These are phyloP conservation scores for Tuberolachnus salignus DNA, from an alignment of 2,888 invertebrate genomes.

Conservation along the genomic window DNA sequence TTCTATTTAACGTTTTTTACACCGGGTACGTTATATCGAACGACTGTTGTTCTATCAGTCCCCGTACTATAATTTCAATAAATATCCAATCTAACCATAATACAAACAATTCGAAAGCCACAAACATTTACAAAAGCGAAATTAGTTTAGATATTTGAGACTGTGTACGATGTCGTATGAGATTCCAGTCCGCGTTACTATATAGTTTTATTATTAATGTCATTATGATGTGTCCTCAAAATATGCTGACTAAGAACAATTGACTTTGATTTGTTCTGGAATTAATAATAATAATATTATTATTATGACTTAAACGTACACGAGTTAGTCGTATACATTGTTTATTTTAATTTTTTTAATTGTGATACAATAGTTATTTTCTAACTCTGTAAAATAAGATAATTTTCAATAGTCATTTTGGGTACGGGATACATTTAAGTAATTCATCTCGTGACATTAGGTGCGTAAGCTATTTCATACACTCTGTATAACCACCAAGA, in stretches of 20 bases:
- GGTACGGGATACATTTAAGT: background rate
- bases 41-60: too few relatives aligned
- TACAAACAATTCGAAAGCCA: too few relatives aligned
- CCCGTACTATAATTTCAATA: background rate
- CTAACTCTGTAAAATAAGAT: background rate
- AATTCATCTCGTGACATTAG: background rate
- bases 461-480: slow-evolving; percentile 2
- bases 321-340: background rate
- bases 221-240: background rate
- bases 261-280: background rate
- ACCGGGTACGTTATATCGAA: too few relatives aligned
- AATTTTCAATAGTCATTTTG: background rate
- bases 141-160: too few relatives aligned
- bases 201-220: too few relatives aligned
- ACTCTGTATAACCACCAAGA: slow-evolving; percentile 18
- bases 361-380: background rate
- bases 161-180: background rate
- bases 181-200: background rate
- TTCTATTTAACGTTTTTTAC: too few relatives aligned
- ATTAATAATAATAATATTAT: slow-evolving; percentile 32
- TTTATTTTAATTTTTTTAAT: too few relatives aligned
- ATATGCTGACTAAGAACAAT: slow-evolving; percentile 24
- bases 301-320: slow-evolving; percentile 25
- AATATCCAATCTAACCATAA: background rate
- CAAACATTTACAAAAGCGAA: too few relatives aligned